These are phyloP conservation scores for Dicranocentrus wangi DNA, from an alignment of 2,888 invertebrate genomes.

Conservation along the genomic window DNA sequence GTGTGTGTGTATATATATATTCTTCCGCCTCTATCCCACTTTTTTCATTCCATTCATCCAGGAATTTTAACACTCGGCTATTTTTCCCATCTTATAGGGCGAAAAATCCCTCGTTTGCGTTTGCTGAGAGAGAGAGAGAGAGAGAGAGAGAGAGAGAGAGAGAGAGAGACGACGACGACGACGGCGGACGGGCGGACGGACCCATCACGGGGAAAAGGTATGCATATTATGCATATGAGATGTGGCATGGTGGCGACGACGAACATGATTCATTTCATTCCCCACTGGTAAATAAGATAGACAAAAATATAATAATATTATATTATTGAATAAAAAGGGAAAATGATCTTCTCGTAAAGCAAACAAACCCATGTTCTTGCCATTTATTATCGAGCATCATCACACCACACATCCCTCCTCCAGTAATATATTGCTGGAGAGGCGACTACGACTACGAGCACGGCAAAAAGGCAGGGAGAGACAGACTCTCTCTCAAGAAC, in stretches of 20 bases:
- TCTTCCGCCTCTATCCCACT: slow-evolving; percentile 61
- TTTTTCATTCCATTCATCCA: slow-evolving; percentile 58
- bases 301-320: slow-evolving; percentile 55
- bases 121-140: too few species aligned
- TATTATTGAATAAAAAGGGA: slow-evolving; percentile 60
- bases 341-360: slow-evolving; percentile 58
- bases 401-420: slow-evolving; percentile 56
- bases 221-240: slow-evolving; percentile 63
- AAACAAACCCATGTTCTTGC: slow-evolving; percentile 60
- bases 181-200: background rate
- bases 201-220: slow-evolving; percentile 35
- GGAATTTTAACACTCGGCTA: slow-evolving; percentile 35
- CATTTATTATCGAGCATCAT: slow-evolving; percentile 63
- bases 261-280: slow-evolving; percentile 64
- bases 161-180: too few species aligned
- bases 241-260: slow-evolving; percentile 65
- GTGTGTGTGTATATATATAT: background rate
- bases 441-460: slow-evolving; percentile 44
- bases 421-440: slow-evolving; percentile 61
- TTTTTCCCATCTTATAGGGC: too few species aligned
- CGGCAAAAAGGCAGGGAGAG: slow-evolving; percentile 19
- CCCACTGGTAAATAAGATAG: slow-evolving; percentile 49
- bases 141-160: too few species aligned
- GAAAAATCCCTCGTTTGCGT: too few species aligned
- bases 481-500: background rate